Conservation (phyloP, 2,113 vertebrate genomes). For the Numenius arquata region DNA sequence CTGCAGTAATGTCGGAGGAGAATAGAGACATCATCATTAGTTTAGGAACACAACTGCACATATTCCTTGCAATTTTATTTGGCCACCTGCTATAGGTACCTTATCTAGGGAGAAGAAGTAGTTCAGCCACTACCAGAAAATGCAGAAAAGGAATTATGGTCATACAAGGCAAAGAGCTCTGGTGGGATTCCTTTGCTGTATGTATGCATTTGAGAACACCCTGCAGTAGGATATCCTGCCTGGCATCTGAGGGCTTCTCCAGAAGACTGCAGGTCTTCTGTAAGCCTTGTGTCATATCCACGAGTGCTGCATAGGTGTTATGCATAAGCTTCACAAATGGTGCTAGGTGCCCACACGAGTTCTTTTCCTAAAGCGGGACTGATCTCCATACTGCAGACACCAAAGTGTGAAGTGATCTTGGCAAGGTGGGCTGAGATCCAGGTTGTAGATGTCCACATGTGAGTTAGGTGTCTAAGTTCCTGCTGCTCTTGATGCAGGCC, state of each 20-base stretch:
- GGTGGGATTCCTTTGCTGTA: neutral
- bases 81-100: neutral
- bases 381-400: neutral
- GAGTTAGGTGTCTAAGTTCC: neutral
- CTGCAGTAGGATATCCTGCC: neutral
- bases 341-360: rapidly evolving
- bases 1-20: neutral
- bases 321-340: neutral
- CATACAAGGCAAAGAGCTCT: neutral
- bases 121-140: neutral
- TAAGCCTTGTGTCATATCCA: neutral
- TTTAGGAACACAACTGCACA: neutral
- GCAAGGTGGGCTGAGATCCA: neutral
- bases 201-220: neutral
- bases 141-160: neutral
- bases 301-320: neutral
- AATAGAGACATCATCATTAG: neutral
- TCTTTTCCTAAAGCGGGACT: neutral
- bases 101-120: neutral
- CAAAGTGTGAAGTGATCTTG: neutral
- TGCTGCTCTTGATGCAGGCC: neutral
- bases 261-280: neutral
- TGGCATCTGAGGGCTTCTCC: neutral
- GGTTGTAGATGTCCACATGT: neutral
- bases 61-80: neutral